Conservation (phyloP, 2,888 invertebrate genomes). For the Limnephilus rhombicus region DNA sequence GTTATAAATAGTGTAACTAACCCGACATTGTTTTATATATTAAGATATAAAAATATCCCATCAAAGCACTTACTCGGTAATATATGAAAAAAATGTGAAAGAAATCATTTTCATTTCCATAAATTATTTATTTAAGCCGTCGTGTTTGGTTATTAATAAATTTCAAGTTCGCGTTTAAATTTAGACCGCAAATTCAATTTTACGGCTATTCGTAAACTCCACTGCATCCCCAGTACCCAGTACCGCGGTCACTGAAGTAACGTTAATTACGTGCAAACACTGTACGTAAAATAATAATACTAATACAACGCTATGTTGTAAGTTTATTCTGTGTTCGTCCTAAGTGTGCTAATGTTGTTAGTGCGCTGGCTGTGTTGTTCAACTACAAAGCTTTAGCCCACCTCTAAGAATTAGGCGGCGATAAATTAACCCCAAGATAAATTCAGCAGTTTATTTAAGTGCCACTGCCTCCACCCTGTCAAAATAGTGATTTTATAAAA, state of each 20-base stretch:
- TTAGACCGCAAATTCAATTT: not conserved
- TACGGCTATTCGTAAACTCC: constrained; percentile 1
- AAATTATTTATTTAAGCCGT: not conserved
- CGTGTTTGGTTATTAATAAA: not conserved
- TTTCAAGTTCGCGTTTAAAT: not conserved
- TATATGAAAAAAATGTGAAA: not conserved
- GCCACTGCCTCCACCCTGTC: not conserved
- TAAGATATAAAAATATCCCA: too few species aligned
- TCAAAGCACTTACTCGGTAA: too few species aligned
- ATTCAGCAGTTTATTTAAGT: not conserved
- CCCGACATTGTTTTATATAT: too few species aligned
- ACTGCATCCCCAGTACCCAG: not conserved
- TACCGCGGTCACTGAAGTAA: constrained; percentile 22
- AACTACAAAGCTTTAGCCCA: not conserved
- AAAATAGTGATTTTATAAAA: not conserved
- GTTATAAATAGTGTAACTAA: too few species aligned
- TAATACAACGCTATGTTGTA: not conserved
- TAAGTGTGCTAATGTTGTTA: not conserved
- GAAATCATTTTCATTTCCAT: not conserved
- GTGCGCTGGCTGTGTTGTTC: not conserved
- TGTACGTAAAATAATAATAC: not conserved
- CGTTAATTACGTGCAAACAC: constrained; percentile 15
- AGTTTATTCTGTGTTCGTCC: not conserved
- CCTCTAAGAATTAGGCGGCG: constrained; percentile 6
- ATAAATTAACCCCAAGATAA: constrained; percentile 3